These are phyloP conservation scores for Hemitrygon akajei DNA, from an alignment of 2,797 vertebrate genomes.

Conservation along the genomic window DNA sequence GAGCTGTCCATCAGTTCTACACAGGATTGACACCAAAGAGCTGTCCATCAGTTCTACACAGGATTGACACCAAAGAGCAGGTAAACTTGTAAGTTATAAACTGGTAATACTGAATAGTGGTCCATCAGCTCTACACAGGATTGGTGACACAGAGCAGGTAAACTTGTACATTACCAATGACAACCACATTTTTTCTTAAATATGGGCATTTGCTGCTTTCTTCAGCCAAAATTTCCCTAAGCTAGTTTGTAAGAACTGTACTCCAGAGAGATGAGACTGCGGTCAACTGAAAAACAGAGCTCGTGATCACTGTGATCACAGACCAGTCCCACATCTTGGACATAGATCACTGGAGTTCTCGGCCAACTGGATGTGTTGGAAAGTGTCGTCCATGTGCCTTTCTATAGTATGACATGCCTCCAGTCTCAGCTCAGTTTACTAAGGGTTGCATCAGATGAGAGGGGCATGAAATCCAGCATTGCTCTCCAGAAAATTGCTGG, in stretches of 20 bases:
- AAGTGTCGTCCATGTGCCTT: neutral
- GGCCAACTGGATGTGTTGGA: neutral
- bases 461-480: neutral
- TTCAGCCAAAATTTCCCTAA: neutral
- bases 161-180: neutral
- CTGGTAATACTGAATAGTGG: too few species aligned
- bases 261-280: neutral
- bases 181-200: neutral
- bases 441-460: neutral
- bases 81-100: too few species aligned
- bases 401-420: neutral
- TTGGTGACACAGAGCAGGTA: neutral
- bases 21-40: too few species aligned
- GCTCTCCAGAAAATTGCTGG: neutral
- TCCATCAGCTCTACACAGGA: too few species aligned
- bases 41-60: neutral
- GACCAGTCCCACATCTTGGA: neutral
- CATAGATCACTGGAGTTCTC: neutral
- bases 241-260: neutral
- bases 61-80: too few species aligned
- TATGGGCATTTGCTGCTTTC: neutral
- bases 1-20: neutral
- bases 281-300: neutral
- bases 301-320: too few species aligned
- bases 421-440: neutral